Percentiles rank a stretch among this genome's conserved stretches.
These are phyloP conservation scores for Tetrao urogallus DNA, from an alignment of 2,113 vertebrate species.

Conservation along the genomic window DNA sequence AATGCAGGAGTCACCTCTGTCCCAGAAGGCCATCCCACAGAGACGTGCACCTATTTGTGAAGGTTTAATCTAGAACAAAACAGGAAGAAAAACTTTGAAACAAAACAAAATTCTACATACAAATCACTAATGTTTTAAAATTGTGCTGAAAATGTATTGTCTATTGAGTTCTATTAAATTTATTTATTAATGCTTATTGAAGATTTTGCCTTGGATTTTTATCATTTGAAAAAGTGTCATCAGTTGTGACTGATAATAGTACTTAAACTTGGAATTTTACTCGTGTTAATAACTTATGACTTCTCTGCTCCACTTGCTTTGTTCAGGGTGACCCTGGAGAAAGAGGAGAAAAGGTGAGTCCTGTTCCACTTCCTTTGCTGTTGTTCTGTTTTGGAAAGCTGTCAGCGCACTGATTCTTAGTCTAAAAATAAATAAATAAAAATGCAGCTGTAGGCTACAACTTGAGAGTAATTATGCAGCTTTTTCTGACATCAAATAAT, in stretches of 20 bases:
- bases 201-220: not conserved
- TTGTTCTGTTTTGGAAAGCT: not conserved
- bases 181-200: not conserved
- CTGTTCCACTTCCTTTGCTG: constrained; percentile 4
- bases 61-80: not conserved
- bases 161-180: not conserved
- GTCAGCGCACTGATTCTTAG: not conserved
- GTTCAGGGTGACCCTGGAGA: constrained; percentile 93
- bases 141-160: not conserved
- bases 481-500: not conserved
- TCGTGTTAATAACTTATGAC: not conserved
- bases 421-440: not conserved
- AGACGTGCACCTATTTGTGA: not conserved
- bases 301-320: constrained; percentile 65
- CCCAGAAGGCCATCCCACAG: not conserved
- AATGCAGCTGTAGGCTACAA: not conserved
- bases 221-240: not conserved
- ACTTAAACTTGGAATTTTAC: not conserved
- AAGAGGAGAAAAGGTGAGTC: constrained; percentile 92
- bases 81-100: not conserved
- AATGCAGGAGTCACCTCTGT: not conserved
- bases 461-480: not conserved
- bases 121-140: not conserved
- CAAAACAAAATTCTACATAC: not conserved
- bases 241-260: not conserved